These are phyloP conservation scores for Rhaphigaster nebulosa DNA, from an alignment of 2,888 invertebrate species.

Conservation along the genomic window DNA sequence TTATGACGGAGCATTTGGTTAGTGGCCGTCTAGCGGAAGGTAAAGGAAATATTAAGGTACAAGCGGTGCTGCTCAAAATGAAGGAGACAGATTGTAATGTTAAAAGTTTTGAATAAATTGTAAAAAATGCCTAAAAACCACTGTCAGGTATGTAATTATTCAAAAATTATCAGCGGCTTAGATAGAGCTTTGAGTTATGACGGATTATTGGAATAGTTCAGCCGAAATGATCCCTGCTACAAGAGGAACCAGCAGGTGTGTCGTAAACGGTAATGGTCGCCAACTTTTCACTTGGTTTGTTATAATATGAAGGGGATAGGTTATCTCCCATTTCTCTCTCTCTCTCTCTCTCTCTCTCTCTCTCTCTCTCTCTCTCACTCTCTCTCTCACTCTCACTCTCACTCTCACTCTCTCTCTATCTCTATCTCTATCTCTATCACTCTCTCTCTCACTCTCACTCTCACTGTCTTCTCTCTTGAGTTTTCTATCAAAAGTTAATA, in stretches of 20 bases:
- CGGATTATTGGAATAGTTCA: conserved; percentile 19
- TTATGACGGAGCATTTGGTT: too few relatives aligned
- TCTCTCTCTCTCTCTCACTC: neutral
- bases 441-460: neutral
- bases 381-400: neutral
- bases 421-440: neutral
- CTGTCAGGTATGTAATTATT: too few relatives aligned
- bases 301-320: neutral
- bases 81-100: too few relatives aligned
- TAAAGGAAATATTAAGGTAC: too few relatives aligned
- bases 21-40: too few relatives aligned
- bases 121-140: too few relatives aligned
- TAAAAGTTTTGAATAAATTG: too few relatives aligned
- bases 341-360: neutral
- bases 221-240: neutral
- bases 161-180: neutral
- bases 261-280: neutral
- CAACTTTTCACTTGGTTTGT: neutral
- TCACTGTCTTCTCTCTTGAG: too few relatives aligned
- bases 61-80: too few relatives aligned
- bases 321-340: neutral
- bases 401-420: neutral
- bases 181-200: conserved; percentile 1
- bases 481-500: too few relatives aligned
- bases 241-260: neutral